Evolutionary conservation across 2,113 vertebrate species (phyloP), one percentile per base, ranked within the genome.

Genomic region (Cottus gobio): DNA sequence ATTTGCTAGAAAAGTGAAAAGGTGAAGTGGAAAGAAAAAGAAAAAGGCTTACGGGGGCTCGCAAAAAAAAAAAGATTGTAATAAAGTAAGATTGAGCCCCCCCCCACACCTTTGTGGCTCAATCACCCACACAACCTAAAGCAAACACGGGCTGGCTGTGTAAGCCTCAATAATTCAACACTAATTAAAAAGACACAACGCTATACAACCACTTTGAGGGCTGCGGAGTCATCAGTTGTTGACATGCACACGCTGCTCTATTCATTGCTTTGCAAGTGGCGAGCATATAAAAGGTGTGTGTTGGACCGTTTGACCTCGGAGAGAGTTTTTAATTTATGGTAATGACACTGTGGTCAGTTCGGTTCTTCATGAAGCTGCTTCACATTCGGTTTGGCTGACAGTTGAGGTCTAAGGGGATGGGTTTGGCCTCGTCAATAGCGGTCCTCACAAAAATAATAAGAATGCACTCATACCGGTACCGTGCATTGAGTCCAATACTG

Each of bases 131-230:
- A 63, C 65, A 83, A 81, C 72, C 85, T 46, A 86, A 89, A 88
- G 70, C 86, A 77, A 88, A 92, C 73, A 87, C 66, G 71, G 63
- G 60, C 66, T 75, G 60, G 54, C 84, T 48, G 80, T 69, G 77
- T 89, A 89, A 90, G 82, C 87, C 84, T 87, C 91, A 88, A 89
- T 92, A 93, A 94, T 91, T 93, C 85, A 93, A 81, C 79, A 79
- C 87, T 92, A 91, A 93, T 94, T 90, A 92, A 90, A 92, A 90
- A 85, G 85, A 88, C 85, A 86, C 72, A 37, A 58, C 70, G 77
- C 90, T 85, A 84, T 82, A 87, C 82, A 85, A 85, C 66, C 56
- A 69, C 82, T 75, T 46, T 80, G 68, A 84, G 76, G 61, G 84
- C 77, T 56, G 81, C 78, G 42, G 78, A 77, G 75, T 85, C 87